Conservation (phyloP, 2,888 invertebrate genomes). For the Plebejus argus region DNA sequence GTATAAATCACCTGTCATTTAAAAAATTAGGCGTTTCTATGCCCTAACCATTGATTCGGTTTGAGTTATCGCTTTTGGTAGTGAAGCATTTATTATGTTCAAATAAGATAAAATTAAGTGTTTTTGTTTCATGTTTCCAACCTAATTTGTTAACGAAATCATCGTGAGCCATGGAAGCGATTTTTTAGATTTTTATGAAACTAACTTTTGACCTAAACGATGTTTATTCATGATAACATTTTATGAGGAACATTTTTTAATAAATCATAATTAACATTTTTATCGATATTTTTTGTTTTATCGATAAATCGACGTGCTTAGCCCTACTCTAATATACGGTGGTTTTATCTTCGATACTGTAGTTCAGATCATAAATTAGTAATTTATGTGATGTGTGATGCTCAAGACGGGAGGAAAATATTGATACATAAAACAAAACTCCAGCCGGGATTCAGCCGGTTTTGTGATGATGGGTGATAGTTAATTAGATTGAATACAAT, state of each 20-base stretch:
- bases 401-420: conserved; percentile 23
- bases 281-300: conserved; percentile 3
- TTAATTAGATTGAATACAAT: background rate
- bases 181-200: background rate
- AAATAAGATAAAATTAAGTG: conserved; percentile 4
- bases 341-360: conserved; percentile 27
- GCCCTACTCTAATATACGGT: background rate
- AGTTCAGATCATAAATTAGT: conserved; percentile 31
- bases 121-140: conserved; percentile 8
- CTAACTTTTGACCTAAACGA: background rate
- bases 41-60: conserved; percentile 7
- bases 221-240: background rate
- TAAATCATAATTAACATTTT: background rate
- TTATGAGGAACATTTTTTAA: background rate
- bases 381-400: conserved; percentile 27
- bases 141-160: conserved; percentile 16
- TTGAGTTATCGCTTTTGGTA: conserved; percentile 9
- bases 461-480: background rate
- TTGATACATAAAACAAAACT: conserved; percentile 7
- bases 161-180: background rate
- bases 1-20: conserved; percentile 17
- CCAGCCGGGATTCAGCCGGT: background rate
- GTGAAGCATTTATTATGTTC: conserved; percentile 5
- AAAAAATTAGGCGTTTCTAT: conserved; percentile 22
- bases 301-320: background rate